Evolutionary conservation across 2,888 invertebrate species (phyloP).

Genomic region (Keiferia lycopersicella): DNA sequence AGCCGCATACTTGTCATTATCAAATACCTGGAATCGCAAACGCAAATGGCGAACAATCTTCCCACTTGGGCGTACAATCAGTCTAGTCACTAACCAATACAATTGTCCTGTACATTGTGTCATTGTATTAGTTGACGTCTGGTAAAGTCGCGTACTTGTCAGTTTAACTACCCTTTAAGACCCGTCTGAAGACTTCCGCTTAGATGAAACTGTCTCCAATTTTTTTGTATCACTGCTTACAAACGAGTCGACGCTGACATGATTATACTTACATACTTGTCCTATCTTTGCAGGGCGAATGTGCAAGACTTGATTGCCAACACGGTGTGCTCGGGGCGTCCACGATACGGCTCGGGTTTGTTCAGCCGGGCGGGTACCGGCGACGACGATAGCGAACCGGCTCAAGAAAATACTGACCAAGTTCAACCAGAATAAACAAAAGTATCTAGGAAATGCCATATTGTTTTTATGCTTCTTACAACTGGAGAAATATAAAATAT

Average conservation of each 20-base stretch:
- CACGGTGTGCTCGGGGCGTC: constrained; percentile 43
- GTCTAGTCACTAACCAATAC: constrained; percentile 79
- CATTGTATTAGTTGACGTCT: too few species aligned
- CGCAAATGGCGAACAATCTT: too few species aligned
- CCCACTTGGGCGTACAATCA: constrained; percentile 84
- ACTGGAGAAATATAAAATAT: too few species aligned
- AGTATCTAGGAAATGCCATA: background rate
- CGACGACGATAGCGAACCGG: background rate
- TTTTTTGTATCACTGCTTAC: too few species aligned
- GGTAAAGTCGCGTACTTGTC: constrained; percentile 38
- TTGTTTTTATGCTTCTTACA: too few species aligned
- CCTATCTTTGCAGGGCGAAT: constrained; percentile 47
- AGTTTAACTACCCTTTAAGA: too few species aligned
- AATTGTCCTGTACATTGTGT: constrained; percentile 86
- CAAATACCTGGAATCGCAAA: constrained; percentile 37
- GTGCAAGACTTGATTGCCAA: constrained; percentile 51
- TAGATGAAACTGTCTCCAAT: too few species aligned
- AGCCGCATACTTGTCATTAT: background rate
- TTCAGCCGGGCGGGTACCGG: constrained; percentile 1
- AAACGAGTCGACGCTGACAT: too few species aligned
- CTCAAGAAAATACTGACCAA: background rate
- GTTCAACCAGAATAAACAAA: background rate
- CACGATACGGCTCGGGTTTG: background rate
- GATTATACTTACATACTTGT: too few species aligned
- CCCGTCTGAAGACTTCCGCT: too few species aligned